Percentiles rank a stretch among this genome's conserved stretches.
Evolutionary conservation across 2,797 vertebrate species (phyloP).

Genomic region (Chromobotia macracanthus): DNA sequence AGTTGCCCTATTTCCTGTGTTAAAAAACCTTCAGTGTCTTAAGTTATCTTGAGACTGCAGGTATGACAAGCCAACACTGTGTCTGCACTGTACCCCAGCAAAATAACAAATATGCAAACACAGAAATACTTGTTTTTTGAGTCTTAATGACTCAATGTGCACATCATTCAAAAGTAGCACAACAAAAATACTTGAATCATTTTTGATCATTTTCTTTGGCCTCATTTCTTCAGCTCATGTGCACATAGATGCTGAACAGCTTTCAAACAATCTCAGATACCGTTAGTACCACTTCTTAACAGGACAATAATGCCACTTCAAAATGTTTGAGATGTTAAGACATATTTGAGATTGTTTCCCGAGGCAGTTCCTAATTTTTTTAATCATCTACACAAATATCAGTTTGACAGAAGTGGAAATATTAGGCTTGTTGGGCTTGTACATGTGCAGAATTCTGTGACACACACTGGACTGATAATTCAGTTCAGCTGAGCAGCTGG

Average conservation of each 20-base stretch:
- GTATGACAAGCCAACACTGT: slow-evolving; percentile 64
- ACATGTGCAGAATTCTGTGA: not conserved
- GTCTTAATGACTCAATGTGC: not conserved
- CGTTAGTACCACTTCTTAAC: too few relatives aligned
- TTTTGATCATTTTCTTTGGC: not conserved
- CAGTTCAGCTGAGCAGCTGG: not conserved
- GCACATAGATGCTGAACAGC: too few relatives aligned
- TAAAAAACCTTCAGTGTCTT: slow-evolving; percentile 25
- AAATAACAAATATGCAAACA: not conserved
- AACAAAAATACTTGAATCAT: too few relatives aligned
- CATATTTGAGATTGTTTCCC: too few relatives aligned
- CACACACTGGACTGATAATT: not conserved
- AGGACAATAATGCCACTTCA: too few relatives aligned
- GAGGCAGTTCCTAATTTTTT: too few relatives aligned
- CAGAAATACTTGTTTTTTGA: not conserved
- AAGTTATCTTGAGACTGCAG: slow-evolving; percentile 65
- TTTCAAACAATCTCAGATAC: too few relatives aligned
- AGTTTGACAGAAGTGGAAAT: not conserved
- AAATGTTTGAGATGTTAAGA: too few relatives aligned
- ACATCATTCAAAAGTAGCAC: not conserved
- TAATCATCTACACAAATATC: not conserved
- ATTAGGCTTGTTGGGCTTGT: not conserved
- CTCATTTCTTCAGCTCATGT: not conserved
- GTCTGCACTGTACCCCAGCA: not conserved
- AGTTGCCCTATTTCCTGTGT: slow-evolving; percentile 48